These are phyloP conservation scores for Meteorus colon DNA, from an alignment of 2,888 invertebrate species.

Conservation along the genomic window DNA sequence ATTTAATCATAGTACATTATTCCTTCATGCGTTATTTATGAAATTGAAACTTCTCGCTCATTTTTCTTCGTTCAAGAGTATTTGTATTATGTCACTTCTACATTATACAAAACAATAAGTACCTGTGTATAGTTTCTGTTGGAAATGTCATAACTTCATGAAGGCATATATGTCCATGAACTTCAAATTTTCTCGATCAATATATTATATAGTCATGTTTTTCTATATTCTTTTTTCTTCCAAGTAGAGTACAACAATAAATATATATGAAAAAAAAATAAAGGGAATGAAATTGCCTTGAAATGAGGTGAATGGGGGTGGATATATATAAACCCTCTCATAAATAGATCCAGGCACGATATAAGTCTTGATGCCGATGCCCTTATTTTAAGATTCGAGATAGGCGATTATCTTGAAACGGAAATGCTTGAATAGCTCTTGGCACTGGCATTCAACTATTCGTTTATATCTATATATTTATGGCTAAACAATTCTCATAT, in stretches of 20 bases:
- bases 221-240: too few species aligned
- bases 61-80: too few species aligned
- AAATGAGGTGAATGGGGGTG: too few species aligned
- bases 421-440: constrained; percentile 4
- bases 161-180: not conserved
- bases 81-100: not conserved
- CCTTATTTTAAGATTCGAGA: constrained; percentile 4
- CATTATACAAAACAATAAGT: not conserved
- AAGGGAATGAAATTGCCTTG: too few species aligned
- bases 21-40: too few species aligned
- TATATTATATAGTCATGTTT: not conserved
- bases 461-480: not conserved
- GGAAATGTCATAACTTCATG: not conserved
- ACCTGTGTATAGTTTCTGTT: not conserved
- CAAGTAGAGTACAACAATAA: not conserved
- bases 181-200: not conserved
- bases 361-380: not conserved
- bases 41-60: too few species aligned
- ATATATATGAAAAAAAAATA: not conserved
- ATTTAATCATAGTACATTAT: too few species aligned
- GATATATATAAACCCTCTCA: not conserved
- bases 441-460: constrained; percentile 3
- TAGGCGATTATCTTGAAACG: constrained; percentile 13
- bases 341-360: not conserved
- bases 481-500: not conserved